A percentile compares a stretch with the other conserved stretches of the same genome.
phyloP scores from a whole-genome alignment of 2,888 invertebrate species.

The Anorthoa munda region DNA sequence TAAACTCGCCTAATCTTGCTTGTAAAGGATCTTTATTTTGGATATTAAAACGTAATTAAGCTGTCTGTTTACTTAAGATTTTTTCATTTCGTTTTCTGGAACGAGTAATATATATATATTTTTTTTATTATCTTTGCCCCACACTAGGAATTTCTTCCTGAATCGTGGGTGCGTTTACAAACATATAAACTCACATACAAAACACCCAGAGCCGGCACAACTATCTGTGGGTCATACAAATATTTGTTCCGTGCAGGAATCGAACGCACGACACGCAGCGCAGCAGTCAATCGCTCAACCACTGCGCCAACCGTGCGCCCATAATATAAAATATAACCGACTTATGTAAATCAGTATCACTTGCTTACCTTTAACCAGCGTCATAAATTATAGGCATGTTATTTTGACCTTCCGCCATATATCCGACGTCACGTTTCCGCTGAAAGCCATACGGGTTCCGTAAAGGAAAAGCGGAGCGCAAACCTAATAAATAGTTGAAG shows the following conservation, averaged over 20 bases:
- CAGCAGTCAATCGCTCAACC: too few species aligned
- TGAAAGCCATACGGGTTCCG: constrained; percentile 46
- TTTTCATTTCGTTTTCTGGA: constrained; percentile 23
- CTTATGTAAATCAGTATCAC: constrained; percentile 34
- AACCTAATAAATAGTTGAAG: constrained; percentile 63
- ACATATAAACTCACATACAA: too few species aligned
- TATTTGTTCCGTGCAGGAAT: too few species aligned
- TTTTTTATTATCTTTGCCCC: too few species aligned
- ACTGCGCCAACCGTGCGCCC: too few species aligned
- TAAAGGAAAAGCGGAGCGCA: constrained; percentile 43
- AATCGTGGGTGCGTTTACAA: too few species aligned
- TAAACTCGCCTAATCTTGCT: constrained; percentile 82
- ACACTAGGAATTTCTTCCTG: too few species aligned
- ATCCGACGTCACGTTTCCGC: constrained; percentile 58
- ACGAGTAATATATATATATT: too few species aligned
- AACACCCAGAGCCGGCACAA: too few species aligned
- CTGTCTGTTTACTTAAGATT: constrained; percentile 44
- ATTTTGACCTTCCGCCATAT: constrained; percentile 33
- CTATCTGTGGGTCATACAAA: too few species aligned
- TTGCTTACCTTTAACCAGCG: constrained; percentile 45
- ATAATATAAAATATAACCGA: too few species aligned
- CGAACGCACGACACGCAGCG: too few species aligned
- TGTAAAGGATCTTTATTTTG: constrained; percentile 82
- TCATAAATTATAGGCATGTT: constrained; percentile 57
- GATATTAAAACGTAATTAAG: constrained; percentile 74